A percentile compares a stretch with the other conserved stretches of the same genome.
Evolutionary conservation across 2,797 vertebrate species (phyloP).

Genomic region (Anabas testudineus): DNA sequence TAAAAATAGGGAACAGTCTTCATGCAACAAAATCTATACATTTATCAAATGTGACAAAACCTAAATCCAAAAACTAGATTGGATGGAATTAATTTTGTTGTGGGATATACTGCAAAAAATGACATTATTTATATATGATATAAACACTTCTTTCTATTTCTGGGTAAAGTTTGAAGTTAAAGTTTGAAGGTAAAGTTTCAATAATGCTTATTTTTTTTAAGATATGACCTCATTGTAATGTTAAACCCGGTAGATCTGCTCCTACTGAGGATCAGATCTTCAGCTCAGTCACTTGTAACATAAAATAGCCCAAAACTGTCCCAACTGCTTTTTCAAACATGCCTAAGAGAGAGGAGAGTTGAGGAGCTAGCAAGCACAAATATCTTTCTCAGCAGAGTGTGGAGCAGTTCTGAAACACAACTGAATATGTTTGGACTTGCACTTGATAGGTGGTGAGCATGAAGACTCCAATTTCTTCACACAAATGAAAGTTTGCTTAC

Average conservation of each 20-base stretch:
- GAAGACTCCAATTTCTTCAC: slow-evolving; percentile 39
- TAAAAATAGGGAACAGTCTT: too few relatives aligned
- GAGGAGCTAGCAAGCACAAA: slow-evolving; percentile 2
- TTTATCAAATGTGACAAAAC: too few relatives aligned
- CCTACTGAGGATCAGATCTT: slow-evolving; percentile 9
- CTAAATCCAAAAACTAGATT: too few relatives aligned
- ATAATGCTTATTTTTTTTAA: too few relatives aligned
- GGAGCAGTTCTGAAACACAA: slow-evolving; percentile 9
- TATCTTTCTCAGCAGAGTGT: slow-evolving; percentile 14
- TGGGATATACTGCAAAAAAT: too few relatives aligned
- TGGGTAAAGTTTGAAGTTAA: too few relatives aligned
- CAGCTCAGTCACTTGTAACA: slow-evolving; percentile 6
- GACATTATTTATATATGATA: too few relatives aligned
- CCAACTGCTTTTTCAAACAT: background rate
- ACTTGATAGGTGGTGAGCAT: slow-evolving; percentile 34
- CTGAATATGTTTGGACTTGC: slow-evolving; percentile 33
- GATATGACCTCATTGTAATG: background rate
- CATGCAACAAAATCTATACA: too few relatives aligned
- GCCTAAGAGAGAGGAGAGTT: slow-evolving; percentile 1
- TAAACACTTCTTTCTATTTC: too few relatives aligned
- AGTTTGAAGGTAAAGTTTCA: too few relatives aligned
- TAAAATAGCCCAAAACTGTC: background rate
- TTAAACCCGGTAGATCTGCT: background rate
- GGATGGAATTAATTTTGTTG: too few relatives aligned
- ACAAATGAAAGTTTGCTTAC: slow-evolving; percentile 40